Evolutionary conservation across 2,888 invertebrate genomes (phyloP).

Genomic region (Drosophila hamatofila): DNA sequence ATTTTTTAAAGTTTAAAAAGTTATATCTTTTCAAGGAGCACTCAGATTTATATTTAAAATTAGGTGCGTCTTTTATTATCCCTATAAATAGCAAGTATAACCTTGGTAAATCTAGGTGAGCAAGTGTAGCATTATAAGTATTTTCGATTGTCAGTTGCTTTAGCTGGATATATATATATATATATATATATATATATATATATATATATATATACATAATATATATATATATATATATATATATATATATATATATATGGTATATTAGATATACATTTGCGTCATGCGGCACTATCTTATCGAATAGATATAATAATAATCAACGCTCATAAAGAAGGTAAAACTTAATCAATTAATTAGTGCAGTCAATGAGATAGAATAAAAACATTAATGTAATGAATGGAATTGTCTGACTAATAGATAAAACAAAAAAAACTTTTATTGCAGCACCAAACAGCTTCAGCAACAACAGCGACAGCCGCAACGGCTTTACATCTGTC

Average conservation of each 20-base stretch:
- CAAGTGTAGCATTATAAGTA: neutral
- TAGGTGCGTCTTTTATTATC: no score
- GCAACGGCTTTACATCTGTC: slow-evolving; percentile 83
- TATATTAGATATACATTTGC: neutral
- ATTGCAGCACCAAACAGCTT: slow-evolving; percentile 80
- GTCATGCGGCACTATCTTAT: slow-evolving; percentile 19
- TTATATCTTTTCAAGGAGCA: no score
- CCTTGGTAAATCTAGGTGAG: neutral
- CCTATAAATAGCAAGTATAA: neutral
- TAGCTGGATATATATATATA: neutral
- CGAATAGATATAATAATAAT: slow-evolving; percentile 10
- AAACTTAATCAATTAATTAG: slow-evolving; percentile 16
- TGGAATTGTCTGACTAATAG: slow-evolving; percentile 3
- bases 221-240: neutral
- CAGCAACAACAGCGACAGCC: slow-evolving; percentile 66
- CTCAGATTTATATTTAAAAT: no score
- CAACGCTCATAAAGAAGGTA: slow-evolving; percentile 3
- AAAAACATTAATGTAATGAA: slow-evolving; percentile 2
- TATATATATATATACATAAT: neutral
- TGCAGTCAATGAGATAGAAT: neutral
- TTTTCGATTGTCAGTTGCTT: neutral
- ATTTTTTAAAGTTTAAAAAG: neutral
- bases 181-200: neutral
- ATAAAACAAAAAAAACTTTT: neutral
- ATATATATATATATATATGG: neutral